These are phyloP conservation scores for Acipenser transmontanus DNA, from an alignment of 2,797 vertebrate species.

Conservation along the genomic window DNA sequence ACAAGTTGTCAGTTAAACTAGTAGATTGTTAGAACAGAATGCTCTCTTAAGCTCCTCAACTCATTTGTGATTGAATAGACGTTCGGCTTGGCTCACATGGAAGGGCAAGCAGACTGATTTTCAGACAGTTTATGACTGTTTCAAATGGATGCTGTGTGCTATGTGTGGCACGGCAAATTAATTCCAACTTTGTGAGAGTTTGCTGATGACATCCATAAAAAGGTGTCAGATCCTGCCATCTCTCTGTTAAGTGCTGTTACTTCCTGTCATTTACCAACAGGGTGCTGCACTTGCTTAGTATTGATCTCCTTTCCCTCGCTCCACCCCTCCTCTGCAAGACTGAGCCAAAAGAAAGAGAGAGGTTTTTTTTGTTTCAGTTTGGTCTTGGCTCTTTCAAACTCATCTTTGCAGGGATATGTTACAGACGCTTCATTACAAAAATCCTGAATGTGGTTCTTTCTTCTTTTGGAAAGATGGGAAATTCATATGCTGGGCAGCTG, in stretches of 20 bases:
- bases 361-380: background rate
- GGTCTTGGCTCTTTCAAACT: background rate
- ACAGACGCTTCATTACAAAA: background rate
- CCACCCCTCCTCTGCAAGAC: background rate
- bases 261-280: slow-evolving; percentile 57
- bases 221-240: slow-evolving; percentile 36
- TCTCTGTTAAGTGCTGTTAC: slow-evolving; percentile 36
- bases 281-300: slow-evolving; percentile 16
- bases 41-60: no score
- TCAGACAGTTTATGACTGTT: slow-evolving; percentile 10
- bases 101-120: slow-evolving; percentile 5
- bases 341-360: no score
- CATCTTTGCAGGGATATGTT: background rate
- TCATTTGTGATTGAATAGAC: no score
- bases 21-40: no score
- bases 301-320: background rate
- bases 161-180: slow-evolving; percentile 2
- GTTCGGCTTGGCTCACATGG: no score
- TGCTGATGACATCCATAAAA: slow-evolving; percentile 27
- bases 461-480: slow-evolving; percentile 76
- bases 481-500: slow-evolving; percentile 90
- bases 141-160: slow-evolving; percentile 2
- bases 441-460: background rate
- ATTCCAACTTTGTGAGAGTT: slow-evolving; percentile 7
- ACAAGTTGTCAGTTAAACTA: no score